phyloP scores from a whole-genome alignment of 1,140 invertebrate genomes.

The Panulirus ornatus region DNA sequence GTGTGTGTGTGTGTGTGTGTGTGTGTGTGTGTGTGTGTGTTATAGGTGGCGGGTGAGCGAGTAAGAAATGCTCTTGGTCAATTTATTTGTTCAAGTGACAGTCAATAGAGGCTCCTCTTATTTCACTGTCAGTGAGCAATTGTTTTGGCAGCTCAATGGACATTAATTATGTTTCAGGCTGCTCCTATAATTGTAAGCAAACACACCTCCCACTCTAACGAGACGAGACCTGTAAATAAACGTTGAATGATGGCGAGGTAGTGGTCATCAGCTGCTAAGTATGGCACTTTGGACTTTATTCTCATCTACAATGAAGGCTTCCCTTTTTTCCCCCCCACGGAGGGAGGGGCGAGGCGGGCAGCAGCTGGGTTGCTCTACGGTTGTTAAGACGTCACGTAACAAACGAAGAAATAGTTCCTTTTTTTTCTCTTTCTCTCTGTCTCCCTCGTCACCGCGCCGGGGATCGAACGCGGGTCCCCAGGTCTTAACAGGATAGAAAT shows the following conservation, averaged over 20 bases:
- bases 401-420: neutral
- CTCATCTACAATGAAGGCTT: too few species aligned
- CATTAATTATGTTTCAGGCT: conserved; percentile 60
- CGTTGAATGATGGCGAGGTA: conserved; percentile 33
- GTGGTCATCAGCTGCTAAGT: neutral
- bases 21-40: too few species aligned
- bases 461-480: neutral
- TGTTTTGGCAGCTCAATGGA: conserved; percentile 57
- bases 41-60: too few species aligned
- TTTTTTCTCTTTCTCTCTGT: neutral
- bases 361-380: too few species aligned
- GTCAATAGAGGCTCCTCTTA: conserved; percentile 47
- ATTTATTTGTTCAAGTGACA: conserved; percentile 29
- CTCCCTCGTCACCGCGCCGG: neutral
- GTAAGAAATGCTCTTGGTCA: neutral
- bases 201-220: conserved; percentile 48
- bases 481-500: neutral
- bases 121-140: conserved; percentile 53
- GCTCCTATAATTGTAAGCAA: conserved; percentile 61
- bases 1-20: too few species aligned
- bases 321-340: too few species aligned
- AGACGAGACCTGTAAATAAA: conserved; percentile 48
- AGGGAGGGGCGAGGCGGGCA: too few species aligned
- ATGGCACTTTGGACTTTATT: neutral
- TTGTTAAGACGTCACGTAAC: neutral